Base-by-base conservation (phyloP, 2,888 invertebrate species). In the Yponomeuta evonymella region DNA sequence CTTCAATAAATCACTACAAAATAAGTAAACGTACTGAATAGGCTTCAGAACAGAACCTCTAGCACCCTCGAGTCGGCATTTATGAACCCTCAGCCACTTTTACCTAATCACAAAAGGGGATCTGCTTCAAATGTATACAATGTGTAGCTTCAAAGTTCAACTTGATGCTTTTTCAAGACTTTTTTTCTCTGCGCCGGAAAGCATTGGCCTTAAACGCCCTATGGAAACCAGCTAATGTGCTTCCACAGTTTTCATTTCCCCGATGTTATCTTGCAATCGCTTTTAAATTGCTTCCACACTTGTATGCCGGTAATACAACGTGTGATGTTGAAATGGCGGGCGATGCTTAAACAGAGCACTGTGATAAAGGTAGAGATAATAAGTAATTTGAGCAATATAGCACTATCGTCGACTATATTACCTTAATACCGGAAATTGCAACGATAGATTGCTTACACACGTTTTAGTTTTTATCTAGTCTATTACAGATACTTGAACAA, bases 351-450 rank as follows among this genome's bases (percentile, higher is more conserved):
- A 65, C 65, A 12, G 65, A 65, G 33, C 65, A 65, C 12, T n/a
- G 11, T 30, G 65, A 65, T 65, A 65, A 65, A 23, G 65, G 65
- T 29, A 65, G 12, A 65, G 65, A 65, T 65, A 65, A 65, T 65
- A 33, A 29, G 11, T 30, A 30, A 33, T 33, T 65, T 65, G 65
- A 29, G 33, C 65, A 65, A 65, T 29, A 33, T 65, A 65, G 29
- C 33, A 65, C 12, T 65, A 65, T 65, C 65, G 11, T 30, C 29
- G 10, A 65, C 29, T 33, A n/a, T 29, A 67, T 67, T 43, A 36
- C 67, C 36, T 4, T 67, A 36, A 43, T 67, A 67, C 11, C 48
- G 68, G 48, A 68, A 48, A 29, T 68, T 68, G 51, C 68, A 68
- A 68, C 68, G 48, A 68, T 68, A 58, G 51, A 51, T 51, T 58